Evolutionary conservation across 2,797 vertebrate species (phyloP), one percentile per base, ranked within the genome.

Genomic region (Trichosurus vulpecula): DNA sequence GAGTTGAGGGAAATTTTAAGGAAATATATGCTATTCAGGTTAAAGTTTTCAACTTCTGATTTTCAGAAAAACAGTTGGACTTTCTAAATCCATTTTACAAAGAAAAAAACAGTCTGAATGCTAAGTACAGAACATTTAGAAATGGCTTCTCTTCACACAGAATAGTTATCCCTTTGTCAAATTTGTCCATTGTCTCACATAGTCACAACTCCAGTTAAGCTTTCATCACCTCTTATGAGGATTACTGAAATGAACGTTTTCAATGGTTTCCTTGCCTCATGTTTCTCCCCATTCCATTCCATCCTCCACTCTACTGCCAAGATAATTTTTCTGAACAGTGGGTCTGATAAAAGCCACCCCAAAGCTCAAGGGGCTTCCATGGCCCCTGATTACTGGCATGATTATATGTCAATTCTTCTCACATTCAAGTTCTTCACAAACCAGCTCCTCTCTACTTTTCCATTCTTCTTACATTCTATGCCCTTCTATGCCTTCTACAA

Each of bases 31-130:
- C 27, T 92, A 95, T 41, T 92, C 54, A 94, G 90, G 58, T 41
- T 54, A 93, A 95, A 92, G 22, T 93, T 57, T 66, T 90, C 90
- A 94, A 55, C 19, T 54, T 96, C 54, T 93, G 57, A 51, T 96
- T 31, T 90, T 95, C 54, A 54, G 31, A 41, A 74, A 29, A 81
- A 19, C 2, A 47, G 25, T 0, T 41, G 11, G n/a, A 53, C 10
- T 41, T 9, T 19, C 16, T 92, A 35, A 93, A 91, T 91, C 47
- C 53, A 90, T 92, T 96, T 96, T 94, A 95, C 61, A 96, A 92
- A 81, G 52, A 47, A 94, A 35, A 41, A 94, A 35, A 95, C 4
- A 61, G 87, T 19, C 51, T 13, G 92, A 92, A 93, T 55, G 27
- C 19, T 8, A 92, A 74, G 81, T 0, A 94, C 25, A 93, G 2